phyloP scores from a whole-genome alignment of 1,140 invertebrate genomes.

The Oscheius sp. region DNA sequence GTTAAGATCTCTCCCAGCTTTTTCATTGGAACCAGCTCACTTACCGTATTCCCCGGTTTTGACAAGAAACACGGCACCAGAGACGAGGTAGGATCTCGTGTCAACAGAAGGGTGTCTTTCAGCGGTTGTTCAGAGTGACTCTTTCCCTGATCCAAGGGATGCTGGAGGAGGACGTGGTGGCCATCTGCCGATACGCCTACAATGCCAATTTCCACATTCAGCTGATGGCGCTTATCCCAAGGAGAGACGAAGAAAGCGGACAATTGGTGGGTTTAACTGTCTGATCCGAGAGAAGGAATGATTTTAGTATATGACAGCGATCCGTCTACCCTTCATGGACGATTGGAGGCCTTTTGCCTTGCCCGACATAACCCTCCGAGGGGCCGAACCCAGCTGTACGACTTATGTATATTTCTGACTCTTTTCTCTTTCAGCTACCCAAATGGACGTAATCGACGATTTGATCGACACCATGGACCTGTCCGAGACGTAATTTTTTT shows the following conservation, averaged over 20 bases:
- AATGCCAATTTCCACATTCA: background rate
- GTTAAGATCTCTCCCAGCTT: slow-evolving; percentile 5
- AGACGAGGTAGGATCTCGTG: background rate
- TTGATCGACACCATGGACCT: background rate
- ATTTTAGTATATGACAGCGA: background rate
- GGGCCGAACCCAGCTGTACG: background rate
- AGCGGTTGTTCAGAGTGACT: background rate
- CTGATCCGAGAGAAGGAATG: too few relatives aligned
- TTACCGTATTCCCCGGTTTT: background rate
- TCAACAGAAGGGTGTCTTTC: too few relatives aligned
- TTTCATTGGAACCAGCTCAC: background rate
- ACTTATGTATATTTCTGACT: too few relatives aligned
- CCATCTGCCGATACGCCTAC: slow-evolving; percentile 15
- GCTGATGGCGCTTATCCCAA: background rate
- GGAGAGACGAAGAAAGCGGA: background rate
- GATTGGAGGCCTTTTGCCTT: background rate
- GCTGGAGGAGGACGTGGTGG: slow-evolving; percentile 4
- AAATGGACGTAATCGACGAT: background rate
- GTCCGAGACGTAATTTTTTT: background rate
- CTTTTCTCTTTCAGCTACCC: background rate
- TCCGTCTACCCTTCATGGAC: slow-evolving; percentile 1
- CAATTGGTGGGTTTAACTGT: slow-evolving; percentile 1
- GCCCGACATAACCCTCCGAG: background rate
- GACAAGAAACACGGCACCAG: background rate
- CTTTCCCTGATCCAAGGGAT: background rate